Evolutionary conservation across 2,888 invertebrate genomes (phyloP).

Genomic region (Trypoxylon attenuatum): DNA sequence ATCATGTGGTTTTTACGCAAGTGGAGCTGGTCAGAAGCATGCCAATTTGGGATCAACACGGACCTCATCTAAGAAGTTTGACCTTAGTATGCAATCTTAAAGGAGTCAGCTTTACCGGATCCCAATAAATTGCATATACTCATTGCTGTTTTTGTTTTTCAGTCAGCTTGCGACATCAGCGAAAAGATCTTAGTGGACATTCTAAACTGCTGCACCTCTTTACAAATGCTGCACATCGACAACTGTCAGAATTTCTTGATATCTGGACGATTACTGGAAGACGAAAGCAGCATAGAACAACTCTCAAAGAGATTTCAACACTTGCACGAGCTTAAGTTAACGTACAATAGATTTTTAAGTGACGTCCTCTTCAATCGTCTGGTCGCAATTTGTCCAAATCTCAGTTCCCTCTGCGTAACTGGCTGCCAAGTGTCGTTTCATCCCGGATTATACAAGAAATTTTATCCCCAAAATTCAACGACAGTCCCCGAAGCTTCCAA

Average conservation of each 20-base stretch:
- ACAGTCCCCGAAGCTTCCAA: constrained; percentile 75
- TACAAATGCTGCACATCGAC: constrained; percentile 79
- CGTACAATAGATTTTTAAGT: constrained; percentile 83
- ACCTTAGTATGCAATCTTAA: constrained; percentile 72
- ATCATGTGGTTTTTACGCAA: constrained; percentile 77
- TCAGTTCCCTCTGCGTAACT: constrained; percentile 80
- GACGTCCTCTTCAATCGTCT: constrained; percentile 84
- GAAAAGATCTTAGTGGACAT: constrained; percentile 80
- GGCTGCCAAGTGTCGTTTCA: constrained; percentile 85
- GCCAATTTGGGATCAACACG: constrained; percentile 78
- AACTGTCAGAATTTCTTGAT: constrained; percentile 84
- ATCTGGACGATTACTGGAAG: constrained; percentile 82
- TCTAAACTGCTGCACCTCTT: constrained; percentile 77
- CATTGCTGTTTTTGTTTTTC: constrained; percentile 10
- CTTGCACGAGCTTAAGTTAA: constrained; percentile 79
- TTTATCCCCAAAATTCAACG: constrained; percentile 76
- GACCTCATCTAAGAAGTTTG: constrained; percentile 77
- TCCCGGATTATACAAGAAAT: constrained; percentile 80
- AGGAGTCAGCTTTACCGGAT: background rate
- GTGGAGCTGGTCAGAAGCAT: constrained; percentile 77
- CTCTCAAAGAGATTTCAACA: constrained; percentile 75
- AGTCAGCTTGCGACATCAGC: constrained; percentile 78
- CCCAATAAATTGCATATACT: background rate
- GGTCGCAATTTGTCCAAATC: constrained; percentile 77
- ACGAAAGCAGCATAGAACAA: constrained; percentile 77